Base-by-base conservation (phyloP, 1,140 invertebrate genomes). In the Lucilia cuprina region DNA sequence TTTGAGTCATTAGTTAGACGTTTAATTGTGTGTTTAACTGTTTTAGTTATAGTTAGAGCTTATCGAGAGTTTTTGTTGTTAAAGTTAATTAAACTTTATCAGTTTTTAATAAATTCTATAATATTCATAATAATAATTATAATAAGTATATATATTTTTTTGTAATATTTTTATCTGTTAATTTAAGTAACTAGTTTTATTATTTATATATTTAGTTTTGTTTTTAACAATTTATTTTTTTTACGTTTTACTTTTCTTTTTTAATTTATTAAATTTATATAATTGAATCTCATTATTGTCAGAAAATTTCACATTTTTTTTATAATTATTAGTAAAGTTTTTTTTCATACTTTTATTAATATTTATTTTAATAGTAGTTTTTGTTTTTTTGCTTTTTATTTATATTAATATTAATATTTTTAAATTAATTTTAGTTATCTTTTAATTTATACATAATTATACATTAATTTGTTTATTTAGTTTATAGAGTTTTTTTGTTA, bases 271-370 rank as follows among this genome's bases (percentile, higher is more conserved):
- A 84, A 84, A 50, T 85, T 83, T 87, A 85, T 87, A 85, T 89
- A 90, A 90, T 90, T 90, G 89, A 90, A 90, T 87, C 86, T 87
- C 86, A 87, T 90, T 90, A 90, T 90, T 90, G 89, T 90, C 89
- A 88, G 89, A 88, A 88, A 89, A 90, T 90, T 82, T 84, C 83
- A 65, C 55, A 80, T 47, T 82, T 80, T 84, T 77, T 78, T 80
- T 78, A 41, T 41, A 41, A 8, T 41, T 41, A 41, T 41, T 5
- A 41, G 5, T 84, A 84, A 30, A 41, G n/a, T 55, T 49, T 75
- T n/a, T 41, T 50, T 47, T 17, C 19, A 41, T 60, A 17, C 50
- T 50, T 19, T 35, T 4, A 83, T n/a, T 41, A 41, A 74, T 74
- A 19, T 55, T 47, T 70, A 14, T 65, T 55, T 55, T 55, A 55